phyloP scores from a whole-genome alignment of 2,888 invertebrate genomes.

The Sphaerophoria rueppellii region DNA sequence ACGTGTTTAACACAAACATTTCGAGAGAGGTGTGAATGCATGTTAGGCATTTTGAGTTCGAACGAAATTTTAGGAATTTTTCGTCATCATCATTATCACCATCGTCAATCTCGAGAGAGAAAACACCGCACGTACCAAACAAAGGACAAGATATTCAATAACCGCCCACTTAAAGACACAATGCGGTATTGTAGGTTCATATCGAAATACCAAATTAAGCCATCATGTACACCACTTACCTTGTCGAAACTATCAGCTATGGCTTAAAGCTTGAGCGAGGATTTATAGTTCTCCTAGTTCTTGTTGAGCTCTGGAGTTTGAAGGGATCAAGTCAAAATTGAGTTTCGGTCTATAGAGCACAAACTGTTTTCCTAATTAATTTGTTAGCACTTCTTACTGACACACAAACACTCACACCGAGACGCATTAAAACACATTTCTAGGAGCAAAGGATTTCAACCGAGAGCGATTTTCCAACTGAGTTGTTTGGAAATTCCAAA shows the following conservation, averaged over 20 bases:
- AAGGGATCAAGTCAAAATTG: neutral
- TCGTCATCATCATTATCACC: constrained; percentile 24
- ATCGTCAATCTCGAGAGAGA: neutral
- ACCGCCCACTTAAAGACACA: constrained; percentile 6
- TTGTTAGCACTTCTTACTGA: constrained; percentile 59
- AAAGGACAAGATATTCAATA: constrained; percentile 4
- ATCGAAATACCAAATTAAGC: constrained; percentile 9
- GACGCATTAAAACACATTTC: constrained; percentile 20
- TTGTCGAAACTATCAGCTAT: neutral
- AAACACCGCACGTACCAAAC: neutral
- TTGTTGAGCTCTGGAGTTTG: neutral
- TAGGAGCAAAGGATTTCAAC: constrained; percentile 55
- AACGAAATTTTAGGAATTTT: constrained; percentile 47
- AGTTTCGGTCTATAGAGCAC: constrained; percentile 29
- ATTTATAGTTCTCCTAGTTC: neutral
- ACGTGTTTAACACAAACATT: constrained; percentile 23
- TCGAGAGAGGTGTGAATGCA: neutral
- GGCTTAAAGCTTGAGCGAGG: neutral
- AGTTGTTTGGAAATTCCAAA: constrained; percentile 25
- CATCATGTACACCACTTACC: constrained; percentile 3
- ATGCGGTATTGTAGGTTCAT: neutral
- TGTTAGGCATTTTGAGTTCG: neutral
- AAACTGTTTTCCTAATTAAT: constrained; percentile 60
- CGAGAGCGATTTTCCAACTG: constrained; percentile 64
- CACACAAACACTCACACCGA: constrained; percentile 5